Base-by-base conservation (phyloP, 1,140 invertebrate genomes). In the Oedothorax gibbosus region DNA sequence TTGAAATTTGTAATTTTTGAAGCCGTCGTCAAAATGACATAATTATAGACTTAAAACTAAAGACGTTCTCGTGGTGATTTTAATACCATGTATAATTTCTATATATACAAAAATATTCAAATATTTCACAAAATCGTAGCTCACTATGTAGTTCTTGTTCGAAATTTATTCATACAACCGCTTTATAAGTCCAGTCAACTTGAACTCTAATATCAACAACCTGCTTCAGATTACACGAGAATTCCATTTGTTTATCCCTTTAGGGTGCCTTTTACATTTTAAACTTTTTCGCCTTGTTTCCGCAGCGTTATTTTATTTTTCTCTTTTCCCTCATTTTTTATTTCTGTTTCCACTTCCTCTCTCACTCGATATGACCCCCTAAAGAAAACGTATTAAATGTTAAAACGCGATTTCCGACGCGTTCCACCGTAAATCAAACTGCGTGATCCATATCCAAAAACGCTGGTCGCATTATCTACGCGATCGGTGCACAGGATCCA, bases 341-440 rank as follows among this genome's bases (percentile, higher is more conserved):
- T 35, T 35, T 35, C 35, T 35, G 35, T 35, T 35, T 35, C 35
- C 35, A 35, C 35, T 35, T 35, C 35, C 35, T 35, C 35, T 35
- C 35, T 35, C 35, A 35, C 35, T 35, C 35, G 35, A 35, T 35
- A 35, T 35, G 35, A 35, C 35, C 35, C 35, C 35, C 35, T 14
- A 35, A 54, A 71, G 49, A 53, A 53, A 71, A 53, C 12, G 20
- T 18, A 71, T 71, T 71, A 71, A 71, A 71, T 7, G 69, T 51
- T 71, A n/a, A 64, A 77, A 62, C n/a, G 57, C 35, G 69, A 53
- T 21, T 14, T 65, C 6, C 15, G 18, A 18, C 15, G 15, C 49
- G 15, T 51, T 71, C 65, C 56, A n/a, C 65, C 62, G 50, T 78
- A 62, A 68, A 56, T 79, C 51, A 20, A n/a, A 18, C 53, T 66